Base-by-base conservation (phyloP, 1,140 invertebrate genomes). In the Drosophila nikananu region DNA sequence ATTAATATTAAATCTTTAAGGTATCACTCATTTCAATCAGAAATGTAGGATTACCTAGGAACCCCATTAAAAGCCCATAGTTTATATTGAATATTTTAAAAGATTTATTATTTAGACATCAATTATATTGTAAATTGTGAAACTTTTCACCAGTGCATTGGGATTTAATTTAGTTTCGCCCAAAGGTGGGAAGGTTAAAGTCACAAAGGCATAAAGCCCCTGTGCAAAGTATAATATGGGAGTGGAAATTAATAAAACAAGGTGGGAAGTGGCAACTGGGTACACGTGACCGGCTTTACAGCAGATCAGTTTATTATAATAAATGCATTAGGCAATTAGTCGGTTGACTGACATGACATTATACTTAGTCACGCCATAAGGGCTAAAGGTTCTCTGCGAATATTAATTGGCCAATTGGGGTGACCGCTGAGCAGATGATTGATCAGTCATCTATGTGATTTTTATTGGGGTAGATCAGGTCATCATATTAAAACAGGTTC, bases 391-490 rank as follows among this genome's bases (percentile, higher is more conserved):
- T 46, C 13, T 23, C 21, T 5, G 7, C 6, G 30, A n/a, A 19
- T 55, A 55, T 48, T 68, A 48, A 68, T 54, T 37, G 21, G 39
- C 30, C 32, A 71, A 51, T 67, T 54, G 63, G 35, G 17, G 2
- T 7, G 13, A 37, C 37, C 48, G 21, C 17, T 70, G 19, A 27
- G 32, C 32, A 17, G 44, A 32, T 68, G 48, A 55, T 68, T 54
- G 48, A 39, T 66, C 48, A n/a, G n/a, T n/a, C 19, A 39, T 42
- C 27, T 42, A 70, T 54, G 15, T 32, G 13, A 46, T 46, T 67
- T 68, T 0, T 37, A 46, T 71, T 71, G 67, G 17, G 67, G 63
- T 71, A 71, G 67, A 71, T 71, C 67, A 71, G 23, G 63, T 32
- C 13, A 15, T 52, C 17, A 21, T 25, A 19, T n/a, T n/a, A 44